Base-by-base conservation (phyloP, 2,797 vertebrate genomes). In the Leucoraja ocellata region DNA sequence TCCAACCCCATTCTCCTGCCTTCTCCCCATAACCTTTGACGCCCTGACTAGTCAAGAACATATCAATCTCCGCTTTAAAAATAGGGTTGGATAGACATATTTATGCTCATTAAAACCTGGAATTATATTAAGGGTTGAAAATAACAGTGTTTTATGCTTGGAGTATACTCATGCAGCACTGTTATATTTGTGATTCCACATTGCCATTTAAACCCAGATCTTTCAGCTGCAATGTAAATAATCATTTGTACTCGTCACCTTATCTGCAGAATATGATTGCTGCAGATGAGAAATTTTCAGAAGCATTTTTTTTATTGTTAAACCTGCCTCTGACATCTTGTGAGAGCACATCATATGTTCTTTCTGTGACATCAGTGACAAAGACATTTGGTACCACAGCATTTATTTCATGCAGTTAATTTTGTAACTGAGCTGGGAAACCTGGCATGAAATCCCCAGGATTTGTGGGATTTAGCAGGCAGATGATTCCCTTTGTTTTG, bases 381-480 rank as follows among this genome's bases (percentile, higher is more conserved):
- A 68, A 39, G 25, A 25, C 88, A 91, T 71, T 71, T 73, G 46
- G 23, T 71, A 21, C 63, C 32, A 71, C 21, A 54, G 18, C 9
- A 46, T 61, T 71, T 79, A 36, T 79, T 36, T 71, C 5, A 23
- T 36, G 13, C 88, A 71, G 46, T 91, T 39, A 46, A 91, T 91
- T 91, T 71, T 91, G 63, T 65, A 91, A 25, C 32, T 91, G 65
- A 71, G 2, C 68, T 73, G 68, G 18, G 73, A 71, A 73, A 73
- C 46, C 10, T 46, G 32, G 65, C 65, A 39, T 91, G 18, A 46
- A 11, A 13, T 8, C 68, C 68, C 3, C 1, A 86, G 83, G 54
- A 84, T 84, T 84, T 84, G 28, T 61, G 81, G 54, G 58, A 86
- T 86, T 86, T 63, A 86, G 58, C 83, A 86, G 83, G 28, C 83